These are phyloP conservation scores for Cassiopea andromeda DNA, from an alignment of 30 jellyfish, hydroid and myxozoan species.

Conservation along the genomic window DNA sequence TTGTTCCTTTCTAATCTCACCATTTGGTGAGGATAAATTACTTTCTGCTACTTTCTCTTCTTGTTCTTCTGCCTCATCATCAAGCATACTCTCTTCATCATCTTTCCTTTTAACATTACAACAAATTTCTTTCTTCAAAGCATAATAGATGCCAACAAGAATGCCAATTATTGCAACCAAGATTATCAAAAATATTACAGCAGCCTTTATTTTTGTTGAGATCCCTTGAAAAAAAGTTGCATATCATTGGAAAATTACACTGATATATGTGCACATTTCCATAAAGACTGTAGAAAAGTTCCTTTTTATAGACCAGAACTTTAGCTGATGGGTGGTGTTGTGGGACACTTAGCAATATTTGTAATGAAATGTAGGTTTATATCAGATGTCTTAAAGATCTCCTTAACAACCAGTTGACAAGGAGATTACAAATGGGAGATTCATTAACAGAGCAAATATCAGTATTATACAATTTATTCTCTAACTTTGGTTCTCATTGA, in stretches of 20 bases:
- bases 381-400: too few relatives aligned
- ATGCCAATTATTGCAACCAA: slow-evolving; percentile 56
- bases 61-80: slow-evolving; percentile 44
- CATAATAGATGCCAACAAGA: slow-evolving; percentile 66
- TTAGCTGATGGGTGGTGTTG: too few relatives aligned
- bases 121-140: slow-evolving; percentile 77
- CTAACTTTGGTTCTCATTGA: too few relatives aligned
- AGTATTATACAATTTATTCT: too few relatives aligned
- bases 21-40: neutral
- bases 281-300: too few relatives aligned
- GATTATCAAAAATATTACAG: slow-evolving; percentile 78
- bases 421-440: too few relatives aligned
- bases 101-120: slow-evolving; percentile 65
- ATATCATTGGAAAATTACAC: neutral
- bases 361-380: too few relatives aligned
- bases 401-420: too few relatives aligned
- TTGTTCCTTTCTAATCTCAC: neutral
- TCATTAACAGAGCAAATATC: too few relatives aligned
- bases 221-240: slow-evolving; percentile 40
- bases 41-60: neutral
- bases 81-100: slow-evolving; percentile 79
- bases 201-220: slow-evolving; percentile 66
- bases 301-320: too few relatives aligned
- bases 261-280: neutral
- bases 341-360: too few relatives aligned